Evolutionary conservation across 2,797 vertebrate species (phyloP), one percentile per base, ranked within the genome.

Genomic region (Molothrus aeneus): DNA sequence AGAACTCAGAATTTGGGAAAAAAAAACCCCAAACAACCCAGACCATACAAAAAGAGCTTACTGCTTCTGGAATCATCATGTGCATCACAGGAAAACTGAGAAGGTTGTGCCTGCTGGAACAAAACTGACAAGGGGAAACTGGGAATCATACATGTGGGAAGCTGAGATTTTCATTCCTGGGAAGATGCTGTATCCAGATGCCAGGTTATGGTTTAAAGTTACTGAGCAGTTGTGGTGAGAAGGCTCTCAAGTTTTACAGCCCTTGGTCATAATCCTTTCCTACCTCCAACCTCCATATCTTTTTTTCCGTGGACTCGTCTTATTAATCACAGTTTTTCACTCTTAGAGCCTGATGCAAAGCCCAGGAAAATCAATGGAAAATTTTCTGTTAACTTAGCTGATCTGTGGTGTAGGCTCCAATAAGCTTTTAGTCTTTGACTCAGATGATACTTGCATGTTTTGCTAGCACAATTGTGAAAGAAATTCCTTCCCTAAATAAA

Each of bases 1-100:
- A 93, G 80, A 90, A 94, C 85, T 94, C 93, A 95, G 93, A 94
- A 95, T 95, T 54, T 96, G 85, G 89, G 2, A 7, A 13, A 13
- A 45, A 45, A 43, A 38, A 32, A 7, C 3, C 6, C 29, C 32
- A 36, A 54, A 45, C 9, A 24, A 13, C 16, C 11, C 8, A 87
- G 93, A 97, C 94, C 96, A 90, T 98, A 97, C 93, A 96, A 96
- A 98, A 98, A 95, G 93, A 97, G 95, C 97, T 98, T 96, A 97
- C 60, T 86, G 95, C 92, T 96, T 96, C 86, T 96, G 96, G 93
- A 97, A 96, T 97, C 95, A 91, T 86, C 51, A 69, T 22, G 24
- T 90, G 96, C 87, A 83, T 88, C 19, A 7, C 70, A 78, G 96
- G 97, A 97, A 97, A 98, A 97, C 86, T 0, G 79, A 97, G 97